Percentiles rank a stretch among this genome's conserved stretches.
Evolutionary conservation across 2,888 invertebrate genomes (phyloP).

Genomic region (Plagiodera versicolora): DNA sequence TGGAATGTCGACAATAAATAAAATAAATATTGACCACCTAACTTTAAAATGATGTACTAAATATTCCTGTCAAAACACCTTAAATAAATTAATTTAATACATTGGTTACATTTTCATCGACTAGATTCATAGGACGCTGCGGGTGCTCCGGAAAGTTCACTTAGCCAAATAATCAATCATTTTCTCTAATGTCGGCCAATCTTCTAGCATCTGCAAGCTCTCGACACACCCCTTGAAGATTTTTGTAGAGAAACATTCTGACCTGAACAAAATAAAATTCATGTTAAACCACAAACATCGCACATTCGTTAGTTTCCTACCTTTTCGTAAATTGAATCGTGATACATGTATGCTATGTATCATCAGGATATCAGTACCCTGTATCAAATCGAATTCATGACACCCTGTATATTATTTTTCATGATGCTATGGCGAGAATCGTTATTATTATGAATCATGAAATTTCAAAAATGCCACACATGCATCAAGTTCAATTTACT

Average conservation of each 20-base stretch:
- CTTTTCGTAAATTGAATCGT: background rate
- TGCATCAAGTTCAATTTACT: background rate
- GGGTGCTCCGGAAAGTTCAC: conserved; percentile 40
- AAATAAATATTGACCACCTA: conserved; percentile 35
- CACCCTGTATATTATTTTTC: too few relatives aligned
- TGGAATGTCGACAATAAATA: conserved; percentile 25
- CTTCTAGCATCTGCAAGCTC: conserved; percentile 75
- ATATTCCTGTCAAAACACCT: conserved; percentile 44
- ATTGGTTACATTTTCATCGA: conserved; percentile 44
- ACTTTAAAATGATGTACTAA: conserved; percentile 35
- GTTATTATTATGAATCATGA: too few relatives aligned
- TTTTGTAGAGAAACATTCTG: conserved; percentile 76
- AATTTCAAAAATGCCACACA: too few relatives aligned
- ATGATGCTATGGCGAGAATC: too few relatives aligned
- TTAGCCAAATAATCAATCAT: conserved; percentile 79
- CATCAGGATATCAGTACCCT: too few relatives aligned
- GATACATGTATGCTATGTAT: too few relatives aligned
- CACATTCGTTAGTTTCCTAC: background rate
- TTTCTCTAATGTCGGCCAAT: conserved; percentile 75
- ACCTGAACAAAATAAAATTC: conserved; percentile 59
- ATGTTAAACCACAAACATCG: background rate
- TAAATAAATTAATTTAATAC: conserved; percentile 45
- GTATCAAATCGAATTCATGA: too few relatives aligned
- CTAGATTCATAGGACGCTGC: conserved; percentile 50
- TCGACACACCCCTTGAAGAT: conserved; percentile 82